These are phyloP conservation scores for Gymnocypris eckloni DNA, from an alignment of 2,797 vertebrate species.

Conservation along the genomic window DNA sequence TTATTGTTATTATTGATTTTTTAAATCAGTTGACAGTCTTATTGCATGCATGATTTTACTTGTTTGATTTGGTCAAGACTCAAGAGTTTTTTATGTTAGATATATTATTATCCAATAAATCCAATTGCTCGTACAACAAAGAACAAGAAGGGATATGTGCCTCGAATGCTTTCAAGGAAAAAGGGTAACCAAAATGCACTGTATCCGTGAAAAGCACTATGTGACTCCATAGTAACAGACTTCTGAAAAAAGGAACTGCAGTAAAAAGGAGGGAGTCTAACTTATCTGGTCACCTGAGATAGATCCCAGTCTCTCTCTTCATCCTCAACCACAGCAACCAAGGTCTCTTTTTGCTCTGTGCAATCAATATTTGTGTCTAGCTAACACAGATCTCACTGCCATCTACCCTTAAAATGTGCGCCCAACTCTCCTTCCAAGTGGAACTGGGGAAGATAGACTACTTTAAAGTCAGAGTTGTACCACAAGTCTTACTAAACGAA, in stretches of 20 bases:
- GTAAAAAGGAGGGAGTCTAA: constrained; percentile 19
- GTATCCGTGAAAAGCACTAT: not conserved
- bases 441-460: not conserved
- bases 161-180: not conserved
- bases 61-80: not conserved
- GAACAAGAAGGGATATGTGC: not conserved
- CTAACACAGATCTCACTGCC: constrained; percentile 22
- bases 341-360: constrained; percentile 20
- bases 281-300: constrained; percentile 12
- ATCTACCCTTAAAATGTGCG: not conserved
- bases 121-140: not conserved
- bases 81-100: not conserved
- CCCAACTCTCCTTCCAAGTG: constrained; percentile 13
- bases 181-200: not conserved
- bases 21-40: not conserved
- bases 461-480: not conserved
- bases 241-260: not conserved
- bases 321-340: constrained; percentile 25
- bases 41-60: not conserved
- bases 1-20: not conserved
- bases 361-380: constrained; percentile 45
- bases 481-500: not conserved
- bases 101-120: not conserved
- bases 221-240: constrained; percentile 1
- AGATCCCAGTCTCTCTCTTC: constrained; percentile 28